Conservation (phyloP, 2,113 vertebrate species). For the Arenaria interpres region DNA sequence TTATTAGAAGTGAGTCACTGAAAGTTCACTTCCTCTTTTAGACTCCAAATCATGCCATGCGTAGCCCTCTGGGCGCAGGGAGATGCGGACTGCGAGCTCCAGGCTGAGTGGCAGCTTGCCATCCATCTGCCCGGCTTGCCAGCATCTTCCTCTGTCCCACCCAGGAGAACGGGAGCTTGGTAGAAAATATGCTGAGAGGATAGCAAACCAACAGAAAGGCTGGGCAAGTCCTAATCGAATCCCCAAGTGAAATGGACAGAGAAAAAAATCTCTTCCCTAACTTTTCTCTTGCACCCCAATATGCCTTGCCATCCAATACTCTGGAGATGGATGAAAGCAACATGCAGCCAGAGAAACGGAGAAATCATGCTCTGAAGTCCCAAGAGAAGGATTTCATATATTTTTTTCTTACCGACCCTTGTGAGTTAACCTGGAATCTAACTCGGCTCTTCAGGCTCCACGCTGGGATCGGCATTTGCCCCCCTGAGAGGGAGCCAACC, state of each 20-base stretch:
- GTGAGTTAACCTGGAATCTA: background rate
- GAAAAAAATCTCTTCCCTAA: background rate
- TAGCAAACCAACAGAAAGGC: background rate
- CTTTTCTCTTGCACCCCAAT: background rate
- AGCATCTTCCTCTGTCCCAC: conserved; percentile 47
- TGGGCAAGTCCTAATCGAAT: background rate
- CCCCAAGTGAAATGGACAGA: background rate
- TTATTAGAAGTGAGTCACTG: conserved; percentile 16
- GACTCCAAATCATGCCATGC: background rate
- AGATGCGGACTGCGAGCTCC: conserved; percentile 8
- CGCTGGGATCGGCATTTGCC: background rate
- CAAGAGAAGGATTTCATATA: background rate
- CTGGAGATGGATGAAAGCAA: background rate
- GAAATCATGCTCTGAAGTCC: background rate
- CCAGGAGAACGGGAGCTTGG: conserved; percentile 5
- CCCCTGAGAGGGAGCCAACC: background rate
- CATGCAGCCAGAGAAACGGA: background rate
- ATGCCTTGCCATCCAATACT: background rate
- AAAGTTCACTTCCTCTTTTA: conserved; percentile 37
- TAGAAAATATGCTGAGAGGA: conserved; percentile 35
- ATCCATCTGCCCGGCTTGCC: conserved; percentile 64
- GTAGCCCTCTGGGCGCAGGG: conserved; percentile 28
- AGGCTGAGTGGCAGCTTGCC: conserved; percentile 66
- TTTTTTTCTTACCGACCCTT: background rate
- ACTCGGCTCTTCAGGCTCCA: background rate